These are phyloP conservation scores for Ibycter americanus DNA, from an alignment of 2,797 vertebrate species.

Conservation along the genomic window DNA sequence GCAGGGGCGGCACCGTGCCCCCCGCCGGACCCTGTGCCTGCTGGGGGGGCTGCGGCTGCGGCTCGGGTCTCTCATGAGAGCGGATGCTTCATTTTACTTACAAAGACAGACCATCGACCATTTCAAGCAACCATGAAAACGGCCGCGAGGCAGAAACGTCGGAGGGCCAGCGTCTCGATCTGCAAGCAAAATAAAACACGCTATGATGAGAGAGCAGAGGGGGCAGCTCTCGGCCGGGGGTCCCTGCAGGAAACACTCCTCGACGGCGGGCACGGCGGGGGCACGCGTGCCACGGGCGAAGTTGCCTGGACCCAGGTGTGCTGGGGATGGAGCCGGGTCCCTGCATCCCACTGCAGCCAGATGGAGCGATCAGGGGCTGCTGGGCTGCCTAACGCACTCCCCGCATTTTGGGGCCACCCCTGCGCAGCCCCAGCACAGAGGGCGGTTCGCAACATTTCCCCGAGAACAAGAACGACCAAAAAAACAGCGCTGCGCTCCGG, in stretches of 20 bases:
- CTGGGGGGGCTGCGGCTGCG: neutral
- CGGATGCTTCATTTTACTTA: slow-evolving; percentile 77
- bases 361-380: neutral
- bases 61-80: slow-evolving; percentile 52
- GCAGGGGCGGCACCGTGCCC: neutral
- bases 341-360: rapidly evolving
- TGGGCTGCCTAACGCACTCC: rapidly evolving
- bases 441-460: neutral
- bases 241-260: neutral
- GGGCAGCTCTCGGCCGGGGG: neutral
- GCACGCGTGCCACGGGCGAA: rapidly evolving
- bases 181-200: slow-evolving; percentile 81
- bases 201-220: slow-evolving; percentile 73
- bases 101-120: slow-evolving; percentile 84
- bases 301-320: rapidly evolving
- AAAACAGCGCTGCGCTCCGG: rapidly evolving
- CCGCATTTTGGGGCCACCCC: rapidly evolving
- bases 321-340: neutral
- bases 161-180: slow-evolving; percentile 77
- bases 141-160: slow-evolving; percentile 78
- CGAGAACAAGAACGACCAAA: rapidly evolving
- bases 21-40: neutral
- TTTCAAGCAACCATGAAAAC: slow-evolving; percentile 82
- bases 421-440: neutral
- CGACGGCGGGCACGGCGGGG: rapidly evolving